Evolutionary conservation across 2,888 invertebrate species (phyloP), one percentile per base, ranked within the genome.

Genomic region (Thymelicus acteon): DNA sequence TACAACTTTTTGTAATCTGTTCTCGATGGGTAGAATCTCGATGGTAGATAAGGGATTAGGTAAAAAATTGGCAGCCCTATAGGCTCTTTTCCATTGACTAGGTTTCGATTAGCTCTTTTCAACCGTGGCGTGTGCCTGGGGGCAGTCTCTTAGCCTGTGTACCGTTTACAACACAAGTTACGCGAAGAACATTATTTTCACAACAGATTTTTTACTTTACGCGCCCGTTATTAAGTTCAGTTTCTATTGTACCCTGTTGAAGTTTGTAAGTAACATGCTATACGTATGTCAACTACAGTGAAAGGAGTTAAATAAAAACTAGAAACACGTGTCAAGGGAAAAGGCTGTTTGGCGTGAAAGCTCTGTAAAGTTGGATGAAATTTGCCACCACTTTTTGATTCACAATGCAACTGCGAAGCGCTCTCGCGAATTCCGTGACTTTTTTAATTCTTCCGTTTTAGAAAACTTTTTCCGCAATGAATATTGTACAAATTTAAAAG

Each of bases 91-190:
- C 78, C 73, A 76, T 75, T 76, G 75, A 75, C 73, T 76, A 75
- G 72, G 60, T 75, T 77, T 74, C 77, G 75, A 76, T 77, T 79
- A 75, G 74, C 74, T 77, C 74, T 65, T 75, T 75, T 77, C 76
- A 75, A 63, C 72, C 75, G 69, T 72, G 60, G 78, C 77, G 79
- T 77, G 81, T 79, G 79, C 80, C 77, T 76, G 67, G 73, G 67
- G 76, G 75, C 75, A 72, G 72, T 71, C 73, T 71, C 73, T 63
- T 70, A 66, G 72, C 65, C 72, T 73, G 72, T 57, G 52, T 63
- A 70, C 37, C 52, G 40, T 47, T 48, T 44, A 64, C 64, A 37
- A 49, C 49, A 37, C 31, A 64, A 70, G 60, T 49, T 52, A 58
- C 58, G 13, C 1, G 15, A 13, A 15, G 52, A 64, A 19, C 63